Evolutionary conservation across 2,888 invertebrate species (phyloP), one percentile per base, ranked within the genome.

Genomic region (Craniophora ligustri): DNA sequence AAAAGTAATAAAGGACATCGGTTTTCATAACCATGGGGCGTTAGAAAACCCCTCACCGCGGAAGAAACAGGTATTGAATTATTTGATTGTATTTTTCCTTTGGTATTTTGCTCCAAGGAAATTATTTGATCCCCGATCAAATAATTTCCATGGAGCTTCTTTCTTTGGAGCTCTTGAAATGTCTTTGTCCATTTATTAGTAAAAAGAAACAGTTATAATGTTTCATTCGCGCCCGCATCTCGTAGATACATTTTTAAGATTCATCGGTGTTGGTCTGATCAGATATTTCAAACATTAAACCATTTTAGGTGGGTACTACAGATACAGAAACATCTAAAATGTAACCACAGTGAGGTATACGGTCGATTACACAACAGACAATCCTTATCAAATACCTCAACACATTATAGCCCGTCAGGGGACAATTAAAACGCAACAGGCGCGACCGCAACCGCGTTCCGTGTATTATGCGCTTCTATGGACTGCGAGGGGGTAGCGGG

Each of bases 351-450:
- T n/a, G n/a, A n/a, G 2, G 4, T 3, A n/a, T n/a, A 26, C 8
- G n/a, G 23, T 23, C n/a, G 2, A 3, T 10, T 1, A 10, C n/a
- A 26, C 47, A 19, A 42, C 55, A 35, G 28, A 34, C 46, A 16
- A 38, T 55, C 34, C 56, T 48, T 36, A 55, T n/a, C 50, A 48
- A 60, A 51, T 36, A 46, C 48, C 48, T 26, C 36, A 51, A 46
- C 67, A 49, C 50, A 50, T 61, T 72, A 58, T 70, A 70, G 47
- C 41, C 45, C 65, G 65, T 60, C 62, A 67, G 67, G 60, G 75
- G 57, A 74, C 75, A 71, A 77, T 78, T 78, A 80, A 75, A 79
- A 77, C 68, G 81, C 82, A 81, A 82, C 82, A 82, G 82, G 81
- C 81, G 51, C 66, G 58, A 68, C 71, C 74, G 49, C 67, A 70